A percentile compares a stretch with the other conserved stretches of the same genome.
Conservation (phyloP, 2,888 invertebrate genomes). For the Corythucha ciliata region DNA sequence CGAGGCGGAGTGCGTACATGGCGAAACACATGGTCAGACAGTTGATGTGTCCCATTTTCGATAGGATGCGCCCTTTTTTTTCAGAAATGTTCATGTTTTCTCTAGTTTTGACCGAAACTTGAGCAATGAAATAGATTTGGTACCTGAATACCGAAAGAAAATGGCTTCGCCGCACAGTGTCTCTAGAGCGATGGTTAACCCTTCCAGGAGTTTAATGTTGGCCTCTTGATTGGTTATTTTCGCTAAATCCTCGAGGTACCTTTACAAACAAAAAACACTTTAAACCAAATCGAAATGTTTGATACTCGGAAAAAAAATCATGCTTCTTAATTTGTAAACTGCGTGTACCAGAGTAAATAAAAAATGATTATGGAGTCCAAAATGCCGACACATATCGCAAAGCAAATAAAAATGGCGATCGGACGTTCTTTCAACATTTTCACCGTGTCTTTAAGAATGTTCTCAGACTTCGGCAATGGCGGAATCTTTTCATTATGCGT, state of each 20-base stretch:
- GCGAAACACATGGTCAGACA: conserved; percentile 68
- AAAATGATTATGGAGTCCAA: conserved; percentile 73
- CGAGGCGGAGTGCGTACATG: conserved; percentile 64
- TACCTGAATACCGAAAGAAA: conserved; percentile 65
- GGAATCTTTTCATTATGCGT: conserved; percentile 51
- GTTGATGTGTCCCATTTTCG: conserved; percentile 65
- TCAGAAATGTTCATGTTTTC: no score
- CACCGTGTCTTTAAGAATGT: conserved; percentile 57
- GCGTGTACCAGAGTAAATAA: conserved; percentile 63
- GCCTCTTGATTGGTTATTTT: no score
- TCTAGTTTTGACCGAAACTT: no score
- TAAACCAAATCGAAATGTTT: no score
- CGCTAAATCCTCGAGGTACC: no score
- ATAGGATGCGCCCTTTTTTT: no score
- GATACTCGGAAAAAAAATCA: no score
- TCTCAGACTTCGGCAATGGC: conserved; percentile 54
- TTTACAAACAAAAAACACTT: background rate
- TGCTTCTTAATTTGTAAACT: no score
- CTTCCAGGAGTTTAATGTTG: conserved; percentile 70
- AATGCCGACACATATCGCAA: conserved; percentile 65
- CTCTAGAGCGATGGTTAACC: conserved; percentile 67
- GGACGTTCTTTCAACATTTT: conserved; percentile 53
- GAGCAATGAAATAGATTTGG: no score
- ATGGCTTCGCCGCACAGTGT: conserved; percentile 69
- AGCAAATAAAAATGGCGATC: conserved; percentile 59